These are phyloP conservation scores for Notodonta dromedarius DNA, from an alignment of 2,888 invertebrate species.

Conservation along the genomic window DNA sequence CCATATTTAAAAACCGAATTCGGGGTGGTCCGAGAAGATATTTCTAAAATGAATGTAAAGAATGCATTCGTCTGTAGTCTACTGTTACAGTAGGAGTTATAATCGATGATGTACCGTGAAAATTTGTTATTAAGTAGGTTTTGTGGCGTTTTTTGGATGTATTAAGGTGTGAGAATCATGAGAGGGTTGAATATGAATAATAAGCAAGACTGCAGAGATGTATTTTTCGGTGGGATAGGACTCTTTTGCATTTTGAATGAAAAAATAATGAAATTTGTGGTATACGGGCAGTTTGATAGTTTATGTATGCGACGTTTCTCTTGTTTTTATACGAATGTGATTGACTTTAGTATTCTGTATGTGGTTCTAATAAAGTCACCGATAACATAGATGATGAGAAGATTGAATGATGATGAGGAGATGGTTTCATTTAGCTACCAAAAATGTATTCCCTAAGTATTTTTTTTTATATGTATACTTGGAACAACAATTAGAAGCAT, in stretches of 20 bases:
- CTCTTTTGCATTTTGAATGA: neutral
- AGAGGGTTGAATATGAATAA: constrained; percentile 6
- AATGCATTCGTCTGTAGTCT: constrained; percentile 52
- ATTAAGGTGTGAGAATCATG: constrained; percentile 21
- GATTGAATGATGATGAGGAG: too few species aligned
- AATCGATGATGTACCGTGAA: constrained; percentile 64
- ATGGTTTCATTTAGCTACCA: too few species aligned
- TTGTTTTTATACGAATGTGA: too few species aligned
- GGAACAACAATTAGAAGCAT: too few species aligned
- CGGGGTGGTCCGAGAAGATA: constrained; percentile 64
- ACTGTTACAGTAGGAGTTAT: constrained; percentile 65
- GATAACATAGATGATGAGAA: too few species aligned
- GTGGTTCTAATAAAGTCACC: too few species aligned
- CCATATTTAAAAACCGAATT: constrained; percentile 29
- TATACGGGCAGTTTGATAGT: too few species aligned
- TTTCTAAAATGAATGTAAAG: neutral
- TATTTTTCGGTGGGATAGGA: neutral
- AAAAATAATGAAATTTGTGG: neutral
- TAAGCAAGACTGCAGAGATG: neutral
- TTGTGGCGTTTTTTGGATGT: constrained; percentile 31
- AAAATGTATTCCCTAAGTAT: too few species aligned
- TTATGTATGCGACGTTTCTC: too few species aligned
- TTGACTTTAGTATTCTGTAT: too few species aligned
- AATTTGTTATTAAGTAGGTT: constrained; percentile 61
- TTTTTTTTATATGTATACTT: too few species aligned